Percentiles rank a stretch among this genome's conserved stretches.
Evolutionary conservation across 2,888 invertebrate species (phyloP).

Genomic region (Serrognathus titanus): DNA sequence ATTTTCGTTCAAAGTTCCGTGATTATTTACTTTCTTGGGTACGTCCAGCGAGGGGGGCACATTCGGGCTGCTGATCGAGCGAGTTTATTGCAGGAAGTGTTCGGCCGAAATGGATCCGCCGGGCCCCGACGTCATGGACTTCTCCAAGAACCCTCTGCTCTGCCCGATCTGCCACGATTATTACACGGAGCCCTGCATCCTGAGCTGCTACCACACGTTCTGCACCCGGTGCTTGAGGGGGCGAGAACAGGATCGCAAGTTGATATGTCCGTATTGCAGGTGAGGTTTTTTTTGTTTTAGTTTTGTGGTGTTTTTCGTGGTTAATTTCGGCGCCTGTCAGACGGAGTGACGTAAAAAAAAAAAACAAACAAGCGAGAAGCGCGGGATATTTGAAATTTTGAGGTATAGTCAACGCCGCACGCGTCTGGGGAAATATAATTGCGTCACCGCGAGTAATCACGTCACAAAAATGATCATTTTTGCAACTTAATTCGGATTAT

Average conservation of each 20-base stretch:
- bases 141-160: constrained; percentile 58
- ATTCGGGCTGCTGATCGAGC: background rate
- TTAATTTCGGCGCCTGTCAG: too few species aligned
- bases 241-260: constrained; percentile 58
- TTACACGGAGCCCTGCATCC: constrained; percentile 64
- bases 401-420: background rate
- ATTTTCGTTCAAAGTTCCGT: constrained; percentile 12
- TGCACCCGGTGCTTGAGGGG: constrained; percentile 64
- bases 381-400: background rate
- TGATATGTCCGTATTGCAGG: constrained; percentile 68
- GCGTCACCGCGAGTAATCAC: too few species aligned
- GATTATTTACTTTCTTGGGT: constrained; percentile 28
- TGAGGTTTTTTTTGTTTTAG: constrained; percentile 37
- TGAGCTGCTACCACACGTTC: constrained; percentile 69
- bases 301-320: background rate
- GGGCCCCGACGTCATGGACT: constrained; percentile 43
- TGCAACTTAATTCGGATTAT: too few species aligned
- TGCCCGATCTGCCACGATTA: constrained; percentile 68
- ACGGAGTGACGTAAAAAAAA: background rate
- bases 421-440: too few species aligned
- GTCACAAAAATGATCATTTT: too few species aligned
- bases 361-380: background rate
- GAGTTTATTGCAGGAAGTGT: constrained; percentile 24
- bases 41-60: background rate
- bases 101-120: constrained; percentile 44